Evolutionary conservation across 2,113 vertebrate genomes (phyloP).

Genomic region (Panthera leo): DNA sequence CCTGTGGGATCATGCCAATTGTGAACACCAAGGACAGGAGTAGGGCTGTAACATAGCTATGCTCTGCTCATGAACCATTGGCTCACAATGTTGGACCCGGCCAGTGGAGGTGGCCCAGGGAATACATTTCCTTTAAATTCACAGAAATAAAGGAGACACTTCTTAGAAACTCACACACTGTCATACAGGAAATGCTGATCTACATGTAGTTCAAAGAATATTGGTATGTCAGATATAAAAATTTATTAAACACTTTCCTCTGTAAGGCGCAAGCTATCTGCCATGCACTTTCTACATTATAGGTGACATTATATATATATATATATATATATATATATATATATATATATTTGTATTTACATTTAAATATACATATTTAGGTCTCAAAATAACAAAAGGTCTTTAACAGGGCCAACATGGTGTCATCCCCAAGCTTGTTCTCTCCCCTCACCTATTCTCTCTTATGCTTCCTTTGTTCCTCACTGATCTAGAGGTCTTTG

Average conservation of each 20-base stretch:
- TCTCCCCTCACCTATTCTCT: neutral
- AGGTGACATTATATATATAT: neutral
- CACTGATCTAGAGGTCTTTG: neutral
- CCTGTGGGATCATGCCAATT: neutral
- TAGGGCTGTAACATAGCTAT: neutral
- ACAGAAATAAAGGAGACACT: neutral
- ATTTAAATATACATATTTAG: neutral
- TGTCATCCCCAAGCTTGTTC: neutral
- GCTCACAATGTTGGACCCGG: too few relatives aligned
- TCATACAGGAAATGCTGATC: neutral
- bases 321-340: neutral
- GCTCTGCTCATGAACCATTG: neutral
- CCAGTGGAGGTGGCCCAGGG: rapidly evolving
- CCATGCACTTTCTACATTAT: neutral
- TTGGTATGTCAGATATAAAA: neutral
- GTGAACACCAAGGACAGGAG: rapidly evolving
- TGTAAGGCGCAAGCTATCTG: neutral
- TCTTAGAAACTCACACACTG: neutral
- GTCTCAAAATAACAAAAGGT: neutral
- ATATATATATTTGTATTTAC: neutral
- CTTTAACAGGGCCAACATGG: neutral
- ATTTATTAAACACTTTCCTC: neutral
- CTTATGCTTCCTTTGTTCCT: neutral
- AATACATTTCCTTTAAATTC: neutral
- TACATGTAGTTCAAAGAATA: neutral